Conservation (phyloP, 2,113 vertebrate genomes). For the Petrocephalus zakoni region DNA sequence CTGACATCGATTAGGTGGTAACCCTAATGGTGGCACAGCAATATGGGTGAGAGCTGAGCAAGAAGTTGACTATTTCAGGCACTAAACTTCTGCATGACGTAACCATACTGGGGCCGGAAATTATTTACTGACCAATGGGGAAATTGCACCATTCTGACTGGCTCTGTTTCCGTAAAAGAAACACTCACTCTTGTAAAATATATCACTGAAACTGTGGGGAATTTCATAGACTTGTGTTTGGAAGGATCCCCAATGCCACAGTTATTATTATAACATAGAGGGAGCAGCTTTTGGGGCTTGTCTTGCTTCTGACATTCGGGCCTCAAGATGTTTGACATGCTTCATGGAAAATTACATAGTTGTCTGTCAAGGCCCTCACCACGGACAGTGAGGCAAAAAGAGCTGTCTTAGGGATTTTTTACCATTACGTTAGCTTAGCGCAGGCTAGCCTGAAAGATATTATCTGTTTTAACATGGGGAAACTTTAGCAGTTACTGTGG, state of each 20-base stretch:
- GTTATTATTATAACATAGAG: background rate
- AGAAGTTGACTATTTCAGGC: background rate
- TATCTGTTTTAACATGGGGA: background rate
- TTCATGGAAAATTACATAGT: background rate
- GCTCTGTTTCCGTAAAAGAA: background rate
- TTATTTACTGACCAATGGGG: background rate
- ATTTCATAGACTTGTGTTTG: background rate
- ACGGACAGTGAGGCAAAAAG: background rate
- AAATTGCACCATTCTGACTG: background rate
- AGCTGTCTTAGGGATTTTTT: background rate
- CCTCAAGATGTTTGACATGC: background rate
- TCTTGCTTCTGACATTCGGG: background rate
- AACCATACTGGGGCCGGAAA: background rate
- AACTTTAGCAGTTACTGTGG: background rate
- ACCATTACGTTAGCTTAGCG: background rate
- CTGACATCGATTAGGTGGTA: too few species aligned
- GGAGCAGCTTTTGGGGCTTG: background rate
- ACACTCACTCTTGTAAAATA: background rate
- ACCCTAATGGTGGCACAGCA: too few species aligned
- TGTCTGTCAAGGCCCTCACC: background rate
- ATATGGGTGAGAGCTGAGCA: background rate
- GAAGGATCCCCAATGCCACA: background rate
- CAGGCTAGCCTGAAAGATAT: background rate
- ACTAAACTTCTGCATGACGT: background rate
- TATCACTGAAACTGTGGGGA: background rate